Evolutionary conservation across 2,888 invertebrate genomes (phyloP).

Genomic region (Agrenia bidenticulata): DNA sequence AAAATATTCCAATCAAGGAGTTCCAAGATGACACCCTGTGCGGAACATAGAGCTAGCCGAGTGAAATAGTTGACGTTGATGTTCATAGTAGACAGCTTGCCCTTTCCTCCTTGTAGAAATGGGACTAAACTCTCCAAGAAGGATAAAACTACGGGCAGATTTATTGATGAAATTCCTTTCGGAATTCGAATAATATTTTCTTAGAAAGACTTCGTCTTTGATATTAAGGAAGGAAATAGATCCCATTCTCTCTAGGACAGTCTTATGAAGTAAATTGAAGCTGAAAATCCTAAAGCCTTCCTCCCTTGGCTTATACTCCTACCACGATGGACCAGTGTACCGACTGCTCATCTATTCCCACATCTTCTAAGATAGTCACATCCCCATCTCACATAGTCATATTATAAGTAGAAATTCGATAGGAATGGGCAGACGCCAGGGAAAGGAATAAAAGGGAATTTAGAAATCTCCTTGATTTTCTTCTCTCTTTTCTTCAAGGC

Average conservation of each 20-base stretch:
- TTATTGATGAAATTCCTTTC: slow-evolving; percentile 54
- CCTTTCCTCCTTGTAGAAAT: slow-evolving; percentile 9
- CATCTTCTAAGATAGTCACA: too few relatives aligned
- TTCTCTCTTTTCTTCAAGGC: slow-evolving; percentile 21
- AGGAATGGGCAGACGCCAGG: slow-evolving; percentile 13
- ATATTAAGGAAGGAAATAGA: slow-evolving; percentile 23
- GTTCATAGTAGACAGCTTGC: too few relatives aligned
- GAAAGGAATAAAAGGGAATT: slow-evolving; percentile 42
- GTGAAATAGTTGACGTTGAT: slow-evolving; percentile 11
- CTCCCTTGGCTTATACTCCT: too few relatives aligned
- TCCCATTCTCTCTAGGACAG: slow-evolving; percentile 11
- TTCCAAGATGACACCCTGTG: slow-evolving; percentile 1
- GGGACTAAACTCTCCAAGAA: background rate
- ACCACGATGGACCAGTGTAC: too few relatives aligned
- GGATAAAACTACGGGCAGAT: slow-evolving; percentile 47
- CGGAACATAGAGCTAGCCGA: slow-evolving; percentile 3
- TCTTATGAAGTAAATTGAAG: too few relatives aligned
- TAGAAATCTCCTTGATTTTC: slow-evolving; percentile 32
- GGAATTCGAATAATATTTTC: slow-evolving; percentile 54
- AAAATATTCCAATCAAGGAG: background rate
- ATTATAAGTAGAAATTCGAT: too few relatives aligned
- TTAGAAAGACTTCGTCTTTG: slow-evolving; percentile 32
- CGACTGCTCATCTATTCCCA: too few relatives aligned
- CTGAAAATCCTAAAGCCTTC: too few relatives aligned
- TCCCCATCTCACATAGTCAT: too few relatives aligned